These are phyloP conservation scores for Chloromyia formosa DNA, from an alignment of 2,888 invertebrate genomes.

Conservation along the genomic window DNA sequence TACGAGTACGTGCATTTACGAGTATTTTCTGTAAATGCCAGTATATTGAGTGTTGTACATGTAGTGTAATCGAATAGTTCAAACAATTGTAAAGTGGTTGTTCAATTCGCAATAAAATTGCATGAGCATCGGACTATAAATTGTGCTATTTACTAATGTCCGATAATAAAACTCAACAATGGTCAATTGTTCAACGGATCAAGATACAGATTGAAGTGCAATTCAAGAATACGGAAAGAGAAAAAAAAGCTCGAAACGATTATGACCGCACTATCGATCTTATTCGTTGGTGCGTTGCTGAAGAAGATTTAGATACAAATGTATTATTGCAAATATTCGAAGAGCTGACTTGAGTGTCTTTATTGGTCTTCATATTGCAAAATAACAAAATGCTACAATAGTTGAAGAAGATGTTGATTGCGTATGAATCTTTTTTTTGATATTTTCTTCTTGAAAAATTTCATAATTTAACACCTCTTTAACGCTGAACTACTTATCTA, in stretches of 20 bases:
- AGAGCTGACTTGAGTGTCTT: no score
- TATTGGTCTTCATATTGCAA: no score
- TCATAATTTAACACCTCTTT: no score
- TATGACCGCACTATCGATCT: conserved; percentile 13
- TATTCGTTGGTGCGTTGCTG: conserved; percentile 6
- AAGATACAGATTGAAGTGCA: conserved; percentile 4
- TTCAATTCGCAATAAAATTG: conserved; percentile 19
- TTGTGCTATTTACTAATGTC: conserved; percentile 32
- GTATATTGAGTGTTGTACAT: no score
- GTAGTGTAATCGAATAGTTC: no score
- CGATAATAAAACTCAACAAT: conserved; percentile 37
- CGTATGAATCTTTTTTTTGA: no score
- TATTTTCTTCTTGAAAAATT: no score
- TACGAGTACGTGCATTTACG: background rate
- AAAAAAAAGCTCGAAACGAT: background rate
- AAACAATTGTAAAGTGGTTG: conserved; percentile 7
- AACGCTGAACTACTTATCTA: no score
- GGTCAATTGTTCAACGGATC: conserved; percentile 37
- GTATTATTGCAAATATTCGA: background rate
- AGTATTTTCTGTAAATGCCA: no score
- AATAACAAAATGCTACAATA: no score
- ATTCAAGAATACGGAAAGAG: background rate
- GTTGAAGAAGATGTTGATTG: no score
- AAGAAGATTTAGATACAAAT: background rate
- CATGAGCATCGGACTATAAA: background rate